phyloP scores from a whole-genome alignment of 2,888 invertebrate species.

The Mechanitis messenoides region DNA sequence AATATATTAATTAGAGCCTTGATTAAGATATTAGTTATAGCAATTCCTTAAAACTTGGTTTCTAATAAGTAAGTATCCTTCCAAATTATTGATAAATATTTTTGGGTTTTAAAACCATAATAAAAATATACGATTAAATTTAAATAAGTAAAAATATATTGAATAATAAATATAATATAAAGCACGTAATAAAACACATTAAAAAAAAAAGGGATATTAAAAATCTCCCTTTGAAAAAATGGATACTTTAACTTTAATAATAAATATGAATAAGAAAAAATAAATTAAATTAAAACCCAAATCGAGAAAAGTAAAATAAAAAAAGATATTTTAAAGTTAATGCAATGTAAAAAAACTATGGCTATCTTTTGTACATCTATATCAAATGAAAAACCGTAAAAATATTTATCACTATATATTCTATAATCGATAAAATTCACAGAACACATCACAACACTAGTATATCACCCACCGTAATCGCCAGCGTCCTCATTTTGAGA shows the following conservation, averaged over 20 bases:
- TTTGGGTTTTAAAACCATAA: too few relatives aligned
- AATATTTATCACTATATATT: slow-evolving; percentile 2
- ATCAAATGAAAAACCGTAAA: background rate
- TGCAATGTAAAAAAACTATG: background rate
- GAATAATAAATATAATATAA: too few relatives aligned
- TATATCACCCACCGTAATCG: slow-evolving; percentile 58
- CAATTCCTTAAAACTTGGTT: too few relatives aligned
- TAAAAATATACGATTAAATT: too few relatives aligned
- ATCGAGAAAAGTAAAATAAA: background rate
- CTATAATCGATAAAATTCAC: slow-evolving; percentile 10
- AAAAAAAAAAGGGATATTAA: too few relatives aligned
- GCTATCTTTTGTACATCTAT: background rate
- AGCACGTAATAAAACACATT: too few relatives aligned
- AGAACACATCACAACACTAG: slow-evolving; percentile 37
- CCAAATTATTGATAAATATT: too few relatives aligned
- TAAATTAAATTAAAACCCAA: background rate
- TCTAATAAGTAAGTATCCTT: too few relatives aligned
- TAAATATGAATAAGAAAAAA: background rate
- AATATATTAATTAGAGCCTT: background rate
- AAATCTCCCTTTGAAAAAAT: too few relatives aligned
- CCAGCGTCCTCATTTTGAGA: slow-evolving; percentile 63
- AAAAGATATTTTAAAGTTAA: background rate
- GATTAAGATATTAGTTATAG: too few relatives aligned
- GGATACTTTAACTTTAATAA: too few relatives aligned
- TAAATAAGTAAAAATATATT: too few relatives aligned